phyloP scores from a whole-genome alignment of 2,113 vertebrate genomes.

The Mormyrus iriodes region DNA sequence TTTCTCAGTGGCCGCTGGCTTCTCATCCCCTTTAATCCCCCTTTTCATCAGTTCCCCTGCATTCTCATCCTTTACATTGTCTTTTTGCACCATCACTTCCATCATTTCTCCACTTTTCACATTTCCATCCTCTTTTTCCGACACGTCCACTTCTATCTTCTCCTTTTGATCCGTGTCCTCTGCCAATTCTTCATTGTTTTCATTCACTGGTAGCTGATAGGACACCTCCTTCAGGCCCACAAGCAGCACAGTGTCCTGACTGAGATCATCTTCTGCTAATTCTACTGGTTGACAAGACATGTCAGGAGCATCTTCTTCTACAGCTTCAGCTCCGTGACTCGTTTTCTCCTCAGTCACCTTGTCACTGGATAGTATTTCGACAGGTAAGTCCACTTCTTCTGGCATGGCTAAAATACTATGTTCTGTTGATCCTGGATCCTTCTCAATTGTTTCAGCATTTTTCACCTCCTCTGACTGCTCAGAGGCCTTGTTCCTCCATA shows the following conservation, averaged over 20 bases:
- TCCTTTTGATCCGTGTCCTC: conserved; percentile 30
- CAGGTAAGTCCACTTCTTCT: conserved; percentile 41
- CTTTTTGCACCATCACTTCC: background rate
- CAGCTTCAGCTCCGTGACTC: conserved; percentile 22
- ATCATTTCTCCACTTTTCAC: background rate
- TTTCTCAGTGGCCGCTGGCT: conserved; percentile 24
- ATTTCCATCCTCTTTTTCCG: conserved; percentile 43
- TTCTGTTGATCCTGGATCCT: background rate
- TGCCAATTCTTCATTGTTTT: conserved; percentile 55
- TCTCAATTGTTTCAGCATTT: background rate
- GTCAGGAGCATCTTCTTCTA: conserved; percentile 40
- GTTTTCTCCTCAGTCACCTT: background rate
- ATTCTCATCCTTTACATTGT: background rate
- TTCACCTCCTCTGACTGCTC: background rate
- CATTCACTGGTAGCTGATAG: conserved; percentile 52
- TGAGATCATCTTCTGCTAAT: conserved; percentile 45
- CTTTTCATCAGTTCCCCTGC: conserved; percentile 20
- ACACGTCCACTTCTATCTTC: conserved; percentile 43
- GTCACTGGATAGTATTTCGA: background rate
- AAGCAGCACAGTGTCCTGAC: conserved; percentile 56
- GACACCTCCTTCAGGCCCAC: conserved; percentile 65
- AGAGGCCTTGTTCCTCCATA: background rate
- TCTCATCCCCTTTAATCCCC: conserved; percentile 45
- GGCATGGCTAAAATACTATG: conserved; percentile 42
- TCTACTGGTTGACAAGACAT: conserved; percentile 54